Evolutionary conservation across 2,113 vertebrate species (phyloP).

Genomic region (Ardeotis arabs): DNA sequence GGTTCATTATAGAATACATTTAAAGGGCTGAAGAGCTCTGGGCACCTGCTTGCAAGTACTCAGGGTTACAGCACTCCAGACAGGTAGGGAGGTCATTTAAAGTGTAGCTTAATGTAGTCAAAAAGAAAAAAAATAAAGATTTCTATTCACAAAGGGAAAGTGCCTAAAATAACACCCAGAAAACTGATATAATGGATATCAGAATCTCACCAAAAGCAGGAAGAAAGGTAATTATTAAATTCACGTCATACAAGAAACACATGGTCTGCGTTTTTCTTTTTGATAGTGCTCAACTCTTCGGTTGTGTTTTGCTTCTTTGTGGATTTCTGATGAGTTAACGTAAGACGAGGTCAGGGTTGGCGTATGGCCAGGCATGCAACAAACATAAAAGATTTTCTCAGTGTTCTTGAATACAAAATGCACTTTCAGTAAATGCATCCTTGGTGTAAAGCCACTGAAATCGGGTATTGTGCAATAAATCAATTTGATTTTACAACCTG

Average conservation of each 20-base stretch:
- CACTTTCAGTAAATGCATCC: not conserved
- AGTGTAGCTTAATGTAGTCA: not conserved
- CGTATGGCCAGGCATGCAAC: not conserved
- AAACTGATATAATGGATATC: not conserved
- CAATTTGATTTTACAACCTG: not conserved
- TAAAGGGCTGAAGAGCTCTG: not conserved
- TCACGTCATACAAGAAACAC: not conserved
- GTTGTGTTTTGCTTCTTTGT: not conserved
- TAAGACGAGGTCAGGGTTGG: not conserved
- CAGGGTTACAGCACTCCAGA: not conserved
- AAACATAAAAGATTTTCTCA: not conserved
- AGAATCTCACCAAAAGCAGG: not conserved
- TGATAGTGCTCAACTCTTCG: not conserved
- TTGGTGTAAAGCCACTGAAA: not conserved
- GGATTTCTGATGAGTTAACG: not conserved
- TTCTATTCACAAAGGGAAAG: not conserved
- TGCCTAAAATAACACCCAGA: not conserved
- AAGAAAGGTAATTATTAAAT: not conserved
- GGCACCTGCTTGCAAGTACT: not conserved
- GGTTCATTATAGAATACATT: not conserved
- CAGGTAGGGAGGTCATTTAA: not conserved
- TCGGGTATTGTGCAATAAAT: not conserved
- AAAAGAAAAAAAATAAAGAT: not conserved
- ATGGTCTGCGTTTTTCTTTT: not conserved
- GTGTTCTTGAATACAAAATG: not conserved